Evolutionary conservation across 1,140 invertebrate species (phyloP).

Genomic region (Drosophila paulistorum): DNA sequence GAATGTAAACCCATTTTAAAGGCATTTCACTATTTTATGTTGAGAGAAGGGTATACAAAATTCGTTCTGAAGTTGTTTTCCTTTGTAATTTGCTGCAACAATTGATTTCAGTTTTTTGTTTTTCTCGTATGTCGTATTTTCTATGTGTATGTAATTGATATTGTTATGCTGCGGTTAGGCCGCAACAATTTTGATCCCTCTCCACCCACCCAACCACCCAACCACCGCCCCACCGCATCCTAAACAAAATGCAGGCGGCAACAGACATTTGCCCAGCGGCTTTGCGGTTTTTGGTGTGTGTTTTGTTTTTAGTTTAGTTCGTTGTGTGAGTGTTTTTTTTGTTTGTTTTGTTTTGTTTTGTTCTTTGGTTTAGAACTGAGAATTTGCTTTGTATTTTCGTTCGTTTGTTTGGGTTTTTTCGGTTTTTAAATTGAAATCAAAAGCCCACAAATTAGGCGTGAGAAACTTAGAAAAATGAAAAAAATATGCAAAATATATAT

Average conservation of each 20-base stretch:
- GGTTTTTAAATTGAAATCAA: neutral
- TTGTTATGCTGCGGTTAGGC: conserved; percentile 61
- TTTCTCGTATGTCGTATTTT: neutral
- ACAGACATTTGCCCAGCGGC: conserved; percentile 4
- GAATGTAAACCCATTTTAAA: too few relatives aligned
- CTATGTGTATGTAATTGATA: conserved; percentile 4
- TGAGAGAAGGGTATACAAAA: too few relatives aligned
- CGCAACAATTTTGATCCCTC: conserved; percentile 61
- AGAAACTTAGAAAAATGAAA: neutral
- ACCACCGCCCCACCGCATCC: neutral
- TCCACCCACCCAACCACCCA: neutral
- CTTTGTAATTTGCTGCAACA: too few relatives aligned
- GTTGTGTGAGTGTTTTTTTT: neutral
- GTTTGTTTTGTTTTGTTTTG: too few relatives aligned
- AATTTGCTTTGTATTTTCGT: neutral
- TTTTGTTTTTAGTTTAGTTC: neutral
- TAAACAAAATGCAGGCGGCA: neutral
- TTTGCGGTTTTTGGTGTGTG: conserved; percentile 8
- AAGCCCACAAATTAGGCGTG: neutral
- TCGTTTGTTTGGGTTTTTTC: too few relatives aligned
- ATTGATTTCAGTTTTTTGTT: neutral
- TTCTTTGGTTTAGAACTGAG: neutral
- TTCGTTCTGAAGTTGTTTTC: too few relatives aligned
- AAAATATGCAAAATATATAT: conserved; percentile 20
- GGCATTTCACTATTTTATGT: too few relatives aligned